Percentiles rank a stretch among this genome's conserved stretches.
phyloP scores from a whole-genome alignment of 2,113 vertebrate species.

The Hylia prasina region DNA sequence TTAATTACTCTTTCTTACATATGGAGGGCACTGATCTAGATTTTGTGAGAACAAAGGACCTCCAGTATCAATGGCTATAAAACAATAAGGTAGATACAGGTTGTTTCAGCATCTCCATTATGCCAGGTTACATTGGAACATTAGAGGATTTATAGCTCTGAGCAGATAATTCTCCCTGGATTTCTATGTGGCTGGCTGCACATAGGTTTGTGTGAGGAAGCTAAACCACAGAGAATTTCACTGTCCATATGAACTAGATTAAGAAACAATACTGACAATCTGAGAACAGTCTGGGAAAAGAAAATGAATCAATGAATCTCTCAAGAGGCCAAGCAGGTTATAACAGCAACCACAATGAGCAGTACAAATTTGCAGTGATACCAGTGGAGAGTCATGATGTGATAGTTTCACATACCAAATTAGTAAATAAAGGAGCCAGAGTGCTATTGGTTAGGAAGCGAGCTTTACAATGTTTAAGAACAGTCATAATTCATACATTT shows the following conservation, averaged over 20 bases:
- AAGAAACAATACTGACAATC: slow-evolving; percentile 60
- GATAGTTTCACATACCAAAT: neutral
- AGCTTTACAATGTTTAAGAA: neutral
- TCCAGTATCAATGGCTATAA: neutral
- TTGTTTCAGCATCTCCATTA: neutral
- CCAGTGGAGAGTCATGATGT: neutral
- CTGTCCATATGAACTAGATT: slow-evolving; percentile 47
- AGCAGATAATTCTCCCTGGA: slow-evolving; percentile 5
- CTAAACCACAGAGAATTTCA: slow-evolving; percentile 13
- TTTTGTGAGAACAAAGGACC: neutral
- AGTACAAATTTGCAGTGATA: neutral
- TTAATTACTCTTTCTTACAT: neutral
- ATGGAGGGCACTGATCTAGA: neutral
- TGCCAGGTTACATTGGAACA: neutral
- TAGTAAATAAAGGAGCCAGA: neutral
- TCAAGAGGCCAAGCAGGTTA: slow-evolving; percentile 6
- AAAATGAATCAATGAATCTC: slow-evolving; percentile 39
- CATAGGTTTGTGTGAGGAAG: neutral
- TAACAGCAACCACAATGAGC: neutral
- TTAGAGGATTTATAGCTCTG: slow-evolving; percentile 38
- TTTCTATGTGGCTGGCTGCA: neutral
- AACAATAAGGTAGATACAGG: neutral
- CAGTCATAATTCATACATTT: neutral
- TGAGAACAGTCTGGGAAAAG: slow-evolving; percentile 18
- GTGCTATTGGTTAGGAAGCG: neutral